phyloP scores from a whole-genome alignment of 2,888 invertebrate genomes.

The Hirtodrosophila alboralis region DNA sequence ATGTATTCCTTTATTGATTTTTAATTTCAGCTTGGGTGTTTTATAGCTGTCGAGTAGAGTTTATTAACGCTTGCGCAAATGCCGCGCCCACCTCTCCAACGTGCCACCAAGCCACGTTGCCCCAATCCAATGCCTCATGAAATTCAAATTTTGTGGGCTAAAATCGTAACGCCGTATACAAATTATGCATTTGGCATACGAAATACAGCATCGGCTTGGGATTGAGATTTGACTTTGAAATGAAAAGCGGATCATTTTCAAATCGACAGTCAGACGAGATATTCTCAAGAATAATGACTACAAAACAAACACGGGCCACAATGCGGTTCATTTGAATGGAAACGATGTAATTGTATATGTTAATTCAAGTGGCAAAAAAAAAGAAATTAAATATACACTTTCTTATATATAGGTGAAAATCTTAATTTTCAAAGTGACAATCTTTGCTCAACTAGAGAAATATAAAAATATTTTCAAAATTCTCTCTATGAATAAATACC shows the following conservation, averaged over 20 bases:
- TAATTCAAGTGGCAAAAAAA: slow-evolving; percentile 3
- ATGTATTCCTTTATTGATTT: slow-evolving; percentile 70
- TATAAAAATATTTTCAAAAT: too few species aligned
- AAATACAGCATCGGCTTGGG: slow-evolving; percentile 24
- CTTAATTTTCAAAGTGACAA: too few species aligned
- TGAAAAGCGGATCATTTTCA: slow-evolving; percentile 28
- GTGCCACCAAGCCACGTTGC: slow-evolving; percentile 6
- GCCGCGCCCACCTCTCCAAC: slow-evolving; percentile 23
- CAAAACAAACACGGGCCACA: background rate
- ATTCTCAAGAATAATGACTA: slow-evolving; percentile 15
- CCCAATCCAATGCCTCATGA: slow-evolving; percentile 40
- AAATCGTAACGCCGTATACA: slow-evolving; percentile 27
- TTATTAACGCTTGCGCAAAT: slow-evolving; percentile 47
- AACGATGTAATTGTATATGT: background rate
- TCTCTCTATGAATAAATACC: too few species aligned
- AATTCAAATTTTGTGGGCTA: slow-evolving; percentile 52
- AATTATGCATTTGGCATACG: slow-evolving; percentile 53
- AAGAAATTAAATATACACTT: too few species aligned
- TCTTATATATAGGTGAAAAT: too few species aligned
- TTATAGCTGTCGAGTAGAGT: slow-evolving; percentile 60
- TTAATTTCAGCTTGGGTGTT: slow-evolving; percentile 68
- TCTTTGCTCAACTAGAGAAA: too few species aligned
- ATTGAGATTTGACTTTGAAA: slow-evolving; percentile 50
- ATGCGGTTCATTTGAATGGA: slow-evolving; percentile 1
- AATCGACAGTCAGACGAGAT: slow-evolving; percentile 8